Percentiles rank a stretch among this genome's conserved stretches.
Evolutionary conservation across 2,797 vertebrate species (phyloP).

Genomic region (Syndactyla subalaris): DNA sequence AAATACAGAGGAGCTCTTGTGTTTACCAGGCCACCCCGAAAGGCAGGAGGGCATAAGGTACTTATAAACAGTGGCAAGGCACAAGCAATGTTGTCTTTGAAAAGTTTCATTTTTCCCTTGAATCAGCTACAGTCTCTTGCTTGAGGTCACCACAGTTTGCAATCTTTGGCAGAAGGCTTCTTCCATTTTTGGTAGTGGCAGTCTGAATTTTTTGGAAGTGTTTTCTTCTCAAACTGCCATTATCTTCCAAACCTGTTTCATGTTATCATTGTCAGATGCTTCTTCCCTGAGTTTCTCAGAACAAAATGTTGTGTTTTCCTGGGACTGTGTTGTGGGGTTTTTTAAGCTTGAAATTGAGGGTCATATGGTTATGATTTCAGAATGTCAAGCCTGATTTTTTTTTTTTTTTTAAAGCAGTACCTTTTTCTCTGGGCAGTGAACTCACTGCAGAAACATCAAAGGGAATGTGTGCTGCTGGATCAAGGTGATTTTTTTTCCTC

Average conservation of each 20-base stretch:
- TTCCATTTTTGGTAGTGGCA: conserved; percentile 96
- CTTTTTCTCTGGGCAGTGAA: conserved; percentile 89
- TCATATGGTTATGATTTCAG: conserved; percentile 99
- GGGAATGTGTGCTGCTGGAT: conserved; percentile 92
- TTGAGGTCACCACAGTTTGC: conserved; percentile 88
- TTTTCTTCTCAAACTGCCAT: conserved; percentile 81
- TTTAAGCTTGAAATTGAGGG: conserved; percentile 84
- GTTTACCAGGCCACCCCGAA: conserved; percentile 75
- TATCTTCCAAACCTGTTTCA: conserved; percentile 92
- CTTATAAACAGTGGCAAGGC: conserved; percentile 74
- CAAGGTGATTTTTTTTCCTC: conserved; percentile 90
- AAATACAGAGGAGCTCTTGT: conserved; percentile 72
- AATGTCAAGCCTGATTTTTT: conserved; percentile 89
- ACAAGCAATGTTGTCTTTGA: conserved; percentile 77
- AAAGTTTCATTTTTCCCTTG: conserved; percentile 78
- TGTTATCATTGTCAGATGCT: conserved; percentile 97
- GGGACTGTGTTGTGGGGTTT: conserved; percentile 32
- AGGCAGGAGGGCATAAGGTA: conserved; percentile 73
- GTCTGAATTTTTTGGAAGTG: conserved; percentile 81
- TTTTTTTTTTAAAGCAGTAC: conserved; percentile 69
- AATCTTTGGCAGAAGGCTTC: conserved; percentile 86
- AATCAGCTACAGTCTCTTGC: conserved; percentile 83
- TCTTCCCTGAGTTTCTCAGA: conserved; percentile 86
- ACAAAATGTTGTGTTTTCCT: conserved; percentile 79
- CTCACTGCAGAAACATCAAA: conserved; percentile 95